phyloP scores from a whole-genome alignment of 2,113 vertebrate genomes.

The Rostratula benghalensis region DNA sequence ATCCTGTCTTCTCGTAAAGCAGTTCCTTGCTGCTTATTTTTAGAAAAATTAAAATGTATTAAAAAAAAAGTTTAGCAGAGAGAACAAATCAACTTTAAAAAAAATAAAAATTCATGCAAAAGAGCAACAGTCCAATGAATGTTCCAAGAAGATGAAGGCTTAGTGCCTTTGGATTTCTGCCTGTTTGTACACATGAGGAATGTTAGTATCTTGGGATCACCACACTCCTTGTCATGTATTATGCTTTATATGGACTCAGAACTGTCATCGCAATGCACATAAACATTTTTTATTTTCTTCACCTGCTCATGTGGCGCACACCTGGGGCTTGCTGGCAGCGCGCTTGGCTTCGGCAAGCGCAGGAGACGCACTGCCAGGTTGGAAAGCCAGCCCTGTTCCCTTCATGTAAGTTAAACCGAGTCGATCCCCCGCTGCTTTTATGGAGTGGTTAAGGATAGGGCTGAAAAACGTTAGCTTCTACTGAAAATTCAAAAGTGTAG shows the following conservation, averaged over 20 bases:
- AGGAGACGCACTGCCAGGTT: constrained; percentile 49
- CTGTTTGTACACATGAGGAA: constrained; percentile 41
- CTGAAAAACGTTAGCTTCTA: constrained; percentile 32
- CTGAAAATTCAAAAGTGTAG: neutral
- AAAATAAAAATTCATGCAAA: neutral
- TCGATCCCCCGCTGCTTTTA: constrained; percentile 41
- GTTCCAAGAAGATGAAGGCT: constrained; percentile 45
- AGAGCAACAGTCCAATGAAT: neutral
- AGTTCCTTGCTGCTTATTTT: neutral
- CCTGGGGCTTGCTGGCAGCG: constrained; percentile 61
- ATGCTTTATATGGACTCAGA: constrained; percentile 62
- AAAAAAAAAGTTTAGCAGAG: neutral
- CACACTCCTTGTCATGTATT: constrained; percentile 45
- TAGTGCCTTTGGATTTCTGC: constrained; percentile 49
- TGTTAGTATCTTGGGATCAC: constrained; percentile 52
- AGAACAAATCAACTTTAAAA: neutral
- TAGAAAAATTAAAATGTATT: neutral
- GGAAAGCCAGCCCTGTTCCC: constrained; percentile 35
- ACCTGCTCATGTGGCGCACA: constrained; percentile 68
- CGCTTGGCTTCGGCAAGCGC: neutral
- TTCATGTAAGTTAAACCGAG: neutral
- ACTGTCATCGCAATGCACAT: constrained; percentile 64
- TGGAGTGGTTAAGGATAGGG: constrained; percentile 35
- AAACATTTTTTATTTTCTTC: constrained; percentile 73
- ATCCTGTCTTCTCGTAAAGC: neutral